Conservation (phyloP, 2,888 invertebrate genomes). For the Encarsia formosa region DNA sequence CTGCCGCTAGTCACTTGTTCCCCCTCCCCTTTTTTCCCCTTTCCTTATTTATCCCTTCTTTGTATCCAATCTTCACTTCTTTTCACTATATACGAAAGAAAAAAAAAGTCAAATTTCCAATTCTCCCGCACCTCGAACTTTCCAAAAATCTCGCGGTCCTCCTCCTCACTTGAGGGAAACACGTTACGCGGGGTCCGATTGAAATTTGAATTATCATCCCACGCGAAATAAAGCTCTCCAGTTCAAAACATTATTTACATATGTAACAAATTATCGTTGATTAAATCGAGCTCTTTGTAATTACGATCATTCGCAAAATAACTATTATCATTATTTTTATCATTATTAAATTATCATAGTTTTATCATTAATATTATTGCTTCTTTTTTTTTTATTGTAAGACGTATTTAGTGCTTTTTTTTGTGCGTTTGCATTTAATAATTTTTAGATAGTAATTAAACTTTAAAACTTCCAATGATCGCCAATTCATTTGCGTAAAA, state of each 20-base stretch:
- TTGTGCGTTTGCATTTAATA: conserved; percentile 22
- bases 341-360: conserved; percentile 12
- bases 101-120: conserved; percentile 12
- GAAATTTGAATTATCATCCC: too few relatives aligned
- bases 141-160: too few relatives aligned
- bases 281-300: conserved; percentile 18
- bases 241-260: too few relatives aligned
- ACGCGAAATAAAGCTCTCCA: too few relatives aligned
- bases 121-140: too few relatives aligned
- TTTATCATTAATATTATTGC: conserved; percentile 17
- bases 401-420: conserved; percentile 22
- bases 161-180: too few relatives aligned
- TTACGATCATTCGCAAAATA: conserved; percentile 18
- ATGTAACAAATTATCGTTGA: too few relatives aligned
- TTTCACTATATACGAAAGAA: not conserved
- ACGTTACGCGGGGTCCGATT: too few relatives aligned
- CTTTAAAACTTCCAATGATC: conserved; percentile 22
- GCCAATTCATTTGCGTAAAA: conserved; percentile 22
- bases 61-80: conserved; percentile 4
- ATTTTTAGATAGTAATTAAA: conserved; percentile 23
- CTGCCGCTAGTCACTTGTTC: conserved; percentile 51
- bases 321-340: conserved; percentile 18
- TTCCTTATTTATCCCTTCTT: not conserved
- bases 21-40: conserved; percentile 12
- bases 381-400: conserved; percentile 21